phyloP scores from a whole-genome alignment of 2,797 vertebrate genomes.

The Gobio occitaniae region DNA sequence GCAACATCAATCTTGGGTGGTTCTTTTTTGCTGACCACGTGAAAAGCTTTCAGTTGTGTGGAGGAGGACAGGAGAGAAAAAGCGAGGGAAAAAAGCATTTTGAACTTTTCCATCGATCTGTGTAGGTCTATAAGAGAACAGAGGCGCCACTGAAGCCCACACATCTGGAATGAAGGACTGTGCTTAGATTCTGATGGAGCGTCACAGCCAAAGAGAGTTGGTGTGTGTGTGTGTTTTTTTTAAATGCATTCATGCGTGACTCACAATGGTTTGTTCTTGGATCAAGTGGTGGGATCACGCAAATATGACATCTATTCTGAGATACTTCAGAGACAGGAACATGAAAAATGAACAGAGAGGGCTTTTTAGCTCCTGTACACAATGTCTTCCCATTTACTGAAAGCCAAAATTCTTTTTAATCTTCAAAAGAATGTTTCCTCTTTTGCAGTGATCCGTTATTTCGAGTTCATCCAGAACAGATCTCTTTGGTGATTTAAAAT shows the following conservation, averaged over 20 bases:
- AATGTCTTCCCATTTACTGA: conserved; percentile 6
- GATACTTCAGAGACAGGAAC: conserved; percentile 13
- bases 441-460: not conserved
- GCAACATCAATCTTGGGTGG: conserved; percentile 48
- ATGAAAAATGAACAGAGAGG: conserved; percentile 7
- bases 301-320: conserved; percentile 35
- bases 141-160: conserved; percentile 51
- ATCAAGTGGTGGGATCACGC: conserved; percentile 39
- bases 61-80: conserved; percentile 48
- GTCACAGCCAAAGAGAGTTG: conserved; percentile 12
- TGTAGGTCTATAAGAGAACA: conserved; percentile 53
- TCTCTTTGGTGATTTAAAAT: conserved; percentile 1
- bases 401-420: not conserved
- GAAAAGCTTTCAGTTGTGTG: conserved; percentile 40
- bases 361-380: conserved; percentile 18
- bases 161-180: conserved; percentile 45
- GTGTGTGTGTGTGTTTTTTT: conserved; percentile 39
- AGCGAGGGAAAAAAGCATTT: conserved; percentile 27
- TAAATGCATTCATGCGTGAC: conserved; percentile 30
- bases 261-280: conserved; percentile 37
- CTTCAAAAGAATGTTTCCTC: conserved; percentile 22
- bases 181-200: conserved; percentile 28
- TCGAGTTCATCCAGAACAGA: not conserved
- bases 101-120: conserved; percentile 58
- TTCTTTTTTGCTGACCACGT: conserved; percentile 53